Conservation (phyloP, 2,888 invertebrate genomes). For the Toxonevra muliebris region DNA sequence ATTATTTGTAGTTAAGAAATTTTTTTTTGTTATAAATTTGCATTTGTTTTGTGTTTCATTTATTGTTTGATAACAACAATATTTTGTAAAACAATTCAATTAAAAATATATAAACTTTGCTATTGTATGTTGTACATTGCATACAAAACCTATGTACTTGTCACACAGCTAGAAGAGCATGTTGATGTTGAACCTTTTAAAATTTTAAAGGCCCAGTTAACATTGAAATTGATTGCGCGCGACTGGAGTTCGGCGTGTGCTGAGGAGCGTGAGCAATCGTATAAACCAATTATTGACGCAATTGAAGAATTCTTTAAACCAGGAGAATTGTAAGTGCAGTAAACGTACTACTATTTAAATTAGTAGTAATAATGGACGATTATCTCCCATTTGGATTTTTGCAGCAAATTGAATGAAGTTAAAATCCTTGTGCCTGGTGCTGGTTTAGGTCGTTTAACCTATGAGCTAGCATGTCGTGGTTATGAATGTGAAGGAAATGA, state of each 20-base stretch:
- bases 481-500: slow-evolving; percentile 97
- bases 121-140: slow-evolving; percentile 23
- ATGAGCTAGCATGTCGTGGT: slow-evolving; percentile 90
- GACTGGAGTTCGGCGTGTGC: slow-evolving; percentile 94
- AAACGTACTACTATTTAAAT: not conserved
- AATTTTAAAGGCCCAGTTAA: slow-evolving; percentile 82
- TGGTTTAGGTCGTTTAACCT: slow-evolving; percentile 93
- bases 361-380: not conserved
- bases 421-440: slow-evolving; percentile 93
- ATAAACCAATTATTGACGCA: slow-evolving; percentile 88
- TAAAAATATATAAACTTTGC: slow-evolving; percentile 20
- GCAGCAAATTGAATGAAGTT: slow-evolving; percentile 65
- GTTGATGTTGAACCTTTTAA: slow-evolving; percentile 63
- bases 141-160: slow-evolving; percentile 13
- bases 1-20: too few relatives aligned
- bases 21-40: too few relatives aligned
- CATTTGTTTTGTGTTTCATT: too few relatives aligned
- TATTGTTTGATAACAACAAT: too few relatives aligned
- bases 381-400: too few relatives aligned
- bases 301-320: slow-evolving; percentile 77
- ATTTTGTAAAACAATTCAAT: not conserved
- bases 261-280: slow-evolving; percentile 85
- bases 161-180: slow-evolving; percentile 44
- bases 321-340: slow-evolving; percentile 67
- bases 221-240: slow-evolving; percentile 93